These are phyloP conservation scores for Rhinella marina DNA, from an alignment of 2,797 vertebrate genomes.

Conservation along the genomic window DNA sequence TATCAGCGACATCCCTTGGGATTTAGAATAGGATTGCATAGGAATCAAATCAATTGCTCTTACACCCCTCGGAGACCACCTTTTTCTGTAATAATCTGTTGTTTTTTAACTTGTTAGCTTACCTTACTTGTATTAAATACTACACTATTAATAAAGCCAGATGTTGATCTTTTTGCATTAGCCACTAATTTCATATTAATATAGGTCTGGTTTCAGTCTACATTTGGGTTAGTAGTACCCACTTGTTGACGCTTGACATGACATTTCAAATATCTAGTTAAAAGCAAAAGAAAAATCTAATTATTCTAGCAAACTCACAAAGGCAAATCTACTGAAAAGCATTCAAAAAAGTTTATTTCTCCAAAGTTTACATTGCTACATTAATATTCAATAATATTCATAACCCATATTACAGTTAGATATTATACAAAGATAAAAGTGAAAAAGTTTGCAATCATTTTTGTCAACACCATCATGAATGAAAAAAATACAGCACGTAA, in stretches of 20 bases:
- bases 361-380: background rate
- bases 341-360: conserved; percentile 25
- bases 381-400: background rate
- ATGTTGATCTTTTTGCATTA: background rate
- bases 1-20: conserved; percentile 35
- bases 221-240: background rate
- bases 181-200: background rate
- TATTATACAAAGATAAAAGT: background rate
- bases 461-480: background rate
- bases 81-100: conserved; percentile 12
- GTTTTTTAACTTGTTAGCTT: conserved; percentile 2
- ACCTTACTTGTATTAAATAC: background rate
- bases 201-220: background rate
- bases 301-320: background rate
- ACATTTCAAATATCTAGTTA: background rate
- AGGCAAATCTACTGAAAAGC: background rate
- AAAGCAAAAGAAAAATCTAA: background rate
- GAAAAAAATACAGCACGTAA: background rate
- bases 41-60: conserved; percentile 30
- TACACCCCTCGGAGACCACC: background rate
- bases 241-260: conserved; percentile 17
- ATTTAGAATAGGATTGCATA: conserved; percentile 29
- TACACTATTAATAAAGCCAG: background rate
- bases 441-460: background rate
- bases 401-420: background rate